phyloP scores from a whole-genome alignment of 1,140 invertebrate species.

The Neodiprion pinetum region DNA sequence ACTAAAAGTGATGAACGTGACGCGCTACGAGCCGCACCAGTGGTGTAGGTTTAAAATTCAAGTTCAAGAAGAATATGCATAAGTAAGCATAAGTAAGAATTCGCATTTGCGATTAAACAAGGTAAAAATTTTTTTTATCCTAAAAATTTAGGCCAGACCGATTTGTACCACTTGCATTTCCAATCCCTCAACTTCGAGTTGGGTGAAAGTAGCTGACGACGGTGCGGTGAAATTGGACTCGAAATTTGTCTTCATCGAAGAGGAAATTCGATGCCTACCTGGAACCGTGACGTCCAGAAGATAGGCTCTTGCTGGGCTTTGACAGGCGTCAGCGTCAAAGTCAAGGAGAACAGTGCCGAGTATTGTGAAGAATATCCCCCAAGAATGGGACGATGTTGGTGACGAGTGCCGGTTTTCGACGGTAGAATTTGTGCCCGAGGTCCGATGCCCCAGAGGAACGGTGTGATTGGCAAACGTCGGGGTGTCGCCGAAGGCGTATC shows the following conservation, averaged over 20 bases:
- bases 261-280: constrained; percentile 62
- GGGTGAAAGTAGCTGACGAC: background rate
- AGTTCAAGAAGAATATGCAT: too few relatives aligned
- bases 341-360: constrained; percentile 92
- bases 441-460: constrained; percentile 50
- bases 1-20: too few relatives aligned
- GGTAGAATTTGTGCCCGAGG: constrained; percentile 46
- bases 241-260: too few relatives aligned
- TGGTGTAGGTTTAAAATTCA: too few relatives aligned
- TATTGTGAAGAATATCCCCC: constrained; percentile 92
- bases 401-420: constrained; percentile 13
- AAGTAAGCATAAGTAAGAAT: too few relatives aligned
- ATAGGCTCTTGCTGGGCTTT: constrained; percentile 92
- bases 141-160: too few relatives aligned
- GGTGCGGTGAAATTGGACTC: too few relatives aligned
- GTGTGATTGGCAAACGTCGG: constrained; percentile 55
- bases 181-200: constrained; percentile 8
- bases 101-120: too few relatives aligned
- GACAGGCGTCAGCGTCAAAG: constrained; percentile 95
- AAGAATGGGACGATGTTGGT: constrained; percentile 70
- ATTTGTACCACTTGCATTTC: background rate
- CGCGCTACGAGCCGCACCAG: too few relatives aligned
- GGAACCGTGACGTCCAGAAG: constrained; percentile 90
- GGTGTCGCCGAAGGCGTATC: constrained; percentile 80
- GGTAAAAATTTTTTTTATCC: too few relatives aligned